Evolutionary conservation across 2,113 vertebrate genomes (phyloP), one percentile per base, ranked within the genome.

Genomic region (Daphoenositta chrysoptera): DNA sequence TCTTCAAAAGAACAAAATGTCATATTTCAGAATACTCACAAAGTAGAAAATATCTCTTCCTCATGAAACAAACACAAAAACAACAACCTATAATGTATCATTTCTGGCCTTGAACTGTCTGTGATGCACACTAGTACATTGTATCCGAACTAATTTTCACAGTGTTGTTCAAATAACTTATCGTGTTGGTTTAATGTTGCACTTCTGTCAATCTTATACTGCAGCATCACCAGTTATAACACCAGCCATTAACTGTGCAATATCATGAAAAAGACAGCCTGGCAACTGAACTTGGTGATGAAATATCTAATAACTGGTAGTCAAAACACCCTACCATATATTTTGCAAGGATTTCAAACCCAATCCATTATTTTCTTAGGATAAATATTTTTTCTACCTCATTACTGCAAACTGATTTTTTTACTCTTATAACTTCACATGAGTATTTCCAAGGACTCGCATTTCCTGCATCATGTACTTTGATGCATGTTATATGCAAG

Each of bases 271-370:
- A 82, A 6, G 4, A 87, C 10, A 45, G 24, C 13, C 39, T 47
- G 21, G 18, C 27, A 71, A 85, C 16, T 64, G 16, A 88, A 79
- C 9, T 47, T 56, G 21, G 42, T 44, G 16, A 81, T 51, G 24
- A 68, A 76, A 75, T 68, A 87, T 7, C 56, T 78, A 78, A 48
- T 20, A 66, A 42, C 3, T 24, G 27, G 22, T 15, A 75, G 35
- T 56, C 11, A 66, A 53, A 26, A 1, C 0, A 8, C 5, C 2
- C 33, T 30, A 22, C 3, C 28, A 26, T 18, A 7, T 35, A 63
- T 82, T 75, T 92, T 50, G 50, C 15, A 53, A 63, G 9, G 23
- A 23, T 87, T 87, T 84, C 3, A 82, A 79, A 39, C 4, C 8
- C 31, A 78, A 42, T 37, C 10, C 18, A 30, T 57, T 1, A 60